Percentiles rank a stretch among this genome's conserved stretches.
These are phyloP conservation scores for Lagenorhynchus albirostris DNA, from an alignment of 2,113 vertebrate genomes.

Conservation along the genomic window DNA sequence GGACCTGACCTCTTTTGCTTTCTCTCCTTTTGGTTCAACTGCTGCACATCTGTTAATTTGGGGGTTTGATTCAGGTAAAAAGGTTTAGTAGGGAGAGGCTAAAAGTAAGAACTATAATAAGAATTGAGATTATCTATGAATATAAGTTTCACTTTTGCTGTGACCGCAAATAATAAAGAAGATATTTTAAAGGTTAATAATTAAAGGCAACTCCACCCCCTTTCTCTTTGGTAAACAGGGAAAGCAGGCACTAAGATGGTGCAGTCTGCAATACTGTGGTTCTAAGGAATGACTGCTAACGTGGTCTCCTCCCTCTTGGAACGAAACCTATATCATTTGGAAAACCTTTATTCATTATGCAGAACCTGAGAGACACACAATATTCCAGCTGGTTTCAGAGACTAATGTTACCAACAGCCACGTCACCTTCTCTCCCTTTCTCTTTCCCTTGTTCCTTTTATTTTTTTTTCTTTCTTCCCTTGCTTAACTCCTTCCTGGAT, in stretches of 20 bases:
- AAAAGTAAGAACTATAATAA: constrained; percentile 22
- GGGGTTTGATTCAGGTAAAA: background rate
- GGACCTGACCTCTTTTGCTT: background rate
- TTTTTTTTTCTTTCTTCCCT: background rate
- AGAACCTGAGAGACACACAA: constrained; percentile 43
- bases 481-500: background rate
- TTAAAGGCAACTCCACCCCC: background rate
- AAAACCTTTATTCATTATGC: constrained; percentile 70
- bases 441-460: background rate
- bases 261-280: constrained; percentile 49
- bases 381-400: constrained; percentile 66
- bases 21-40: background rate
- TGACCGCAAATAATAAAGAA: constrained; percentile 41
- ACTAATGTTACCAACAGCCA: constrained; percentile 67
- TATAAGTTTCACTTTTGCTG: constrained; percentile 21
- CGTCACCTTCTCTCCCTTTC: constrained; percentile 35
- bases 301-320: constrained; percentile 64
- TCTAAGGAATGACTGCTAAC: constrained; percentile 37
- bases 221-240: background rate
- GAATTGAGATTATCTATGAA: background rate
- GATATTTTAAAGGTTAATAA: constrained; percentile 56
- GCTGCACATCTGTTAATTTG: background rate
- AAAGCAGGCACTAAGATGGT: background rate
- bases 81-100: background rate
- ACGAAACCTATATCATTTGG: constrained; percentile 79